A percentile compares a stretch with the other conserved stretches of the same genome.
Evolutionary conservation across 37 sponge, comb jelly and placozoan species (phyloP).

Genomic region (Beroe ovata): DNA sequence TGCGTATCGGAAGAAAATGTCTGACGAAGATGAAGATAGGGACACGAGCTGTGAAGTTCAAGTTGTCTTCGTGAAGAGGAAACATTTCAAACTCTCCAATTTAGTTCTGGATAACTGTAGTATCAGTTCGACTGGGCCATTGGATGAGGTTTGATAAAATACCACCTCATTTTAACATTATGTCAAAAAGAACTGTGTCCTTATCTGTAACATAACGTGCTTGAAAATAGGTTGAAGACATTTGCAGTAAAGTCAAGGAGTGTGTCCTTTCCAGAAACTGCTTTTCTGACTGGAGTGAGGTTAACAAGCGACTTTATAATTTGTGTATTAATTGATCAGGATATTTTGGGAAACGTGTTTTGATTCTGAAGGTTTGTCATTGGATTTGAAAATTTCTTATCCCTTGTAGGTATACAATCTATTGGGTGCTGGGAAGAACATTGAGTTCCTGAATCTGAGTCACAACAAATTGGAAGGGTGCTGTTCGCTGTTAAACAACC

Average conservation of each 20-base stretch:
- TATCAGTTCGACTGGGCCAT: neutral
- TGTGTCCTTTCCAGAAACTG: slow-evolving; percentile 16
- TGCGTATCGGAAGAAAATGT: slow-evolving; percentile 7
- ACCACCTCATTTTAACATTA: no score
- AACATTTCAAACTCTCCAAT: slow-evolving; percentile 39
- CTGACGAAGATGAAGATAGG: neutral
- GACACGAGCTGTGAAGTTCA: neutral
- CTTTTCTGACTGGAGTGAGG: slow-evolving; percentile 38
- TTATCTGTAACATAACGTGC: no score
- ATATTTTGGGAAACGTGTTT: no score
- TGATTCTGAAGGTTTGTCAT: no score
- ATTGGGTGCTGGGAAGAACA: neutral
- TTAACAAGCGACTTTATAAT: no score
- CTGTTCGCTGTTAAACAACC: neutral
- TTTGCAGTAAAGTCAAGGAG: slow-evolving; percentile 35
- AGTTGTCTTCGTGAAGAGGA: slow-evolving; percentile 54
- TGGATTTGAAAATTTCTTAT: no score
- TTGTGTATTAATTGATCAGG: no score
- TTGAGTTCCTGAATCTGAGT: slow-evolving; percentile 32
- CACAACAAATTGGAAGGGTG: neutral
- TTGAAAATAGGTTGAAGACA: slow-evolving; percentile 9
- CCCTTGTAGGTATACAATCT: slow-evolving; percentile 24
- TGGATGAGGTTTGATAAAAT: slow-evolving; percentile 30
- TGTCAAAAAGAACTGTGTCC: no score
- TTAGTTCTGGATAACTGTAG: slow-evolving; percentile 24